Evolutionary conservation across 1,140 invertebrate species (phyloP).

Genomic region (Dreissena rostriformis): DNA sequence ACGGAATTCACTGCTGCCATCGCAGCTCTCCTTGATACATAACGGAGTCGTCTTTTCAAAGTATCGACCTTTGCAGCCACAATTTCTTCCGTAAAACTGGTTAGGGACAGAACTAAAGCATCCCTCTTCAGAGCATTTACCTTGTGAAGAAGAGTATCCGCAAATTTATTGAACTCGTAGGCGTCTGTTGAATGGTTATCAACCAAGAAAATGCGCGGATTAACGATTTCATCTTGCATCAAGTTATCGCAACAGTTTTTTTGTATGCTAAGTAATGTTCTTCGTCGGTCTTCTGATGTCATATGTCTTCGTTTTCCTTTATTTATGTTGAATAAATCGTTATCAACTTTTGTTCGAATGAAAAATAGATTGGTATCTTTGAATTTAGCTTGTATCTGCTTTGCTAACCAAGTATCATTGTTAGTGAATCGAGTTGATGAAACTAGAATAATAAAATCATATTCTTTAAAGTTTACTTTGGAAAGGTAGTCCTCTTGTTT

Average conservation of each 20-base stretch:
- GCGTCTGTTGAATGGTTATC: not conserved
- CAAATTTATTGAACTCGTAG: not conserved
- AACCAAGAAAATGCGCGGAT: too few species aligned
- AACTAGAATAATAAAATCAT: conserved; percentile 4
- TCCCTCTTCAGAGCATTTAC: not conserved
- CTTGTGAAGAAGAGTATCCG: not conserved
- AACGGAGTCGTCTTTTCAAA: not conserved
- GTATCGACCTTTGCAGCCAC: not conserved
- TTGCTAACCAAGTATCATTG: conserved; percentile 6
- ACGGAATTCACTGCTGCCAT: not conserved
- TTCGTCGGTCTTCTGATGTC: not conserved
- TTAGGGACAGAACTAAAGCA: not conserved
- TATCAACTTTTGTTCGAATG: not conserved
- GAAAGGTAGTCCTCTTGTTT: not conserved
- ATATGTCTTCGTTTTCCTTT: not conserved
- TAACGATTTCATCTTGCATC: too few species aligned
- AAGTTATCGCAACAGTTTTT: not conserved
- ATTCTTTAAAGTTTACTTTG: not conserved
- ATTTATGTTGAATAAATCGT: not conserved
- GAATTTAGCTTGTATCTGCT: not conserved
- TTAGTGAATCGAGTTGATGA: not conserved
- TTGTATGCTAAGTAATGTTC: not conserved
- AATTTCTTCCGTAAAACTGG: not conserved
- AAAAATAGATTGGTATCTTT: not conserved
- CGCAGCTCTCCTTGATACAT: not conserved